Evolutionary conservation across 2,113 vertebrate species (phyloP).

Genomic region (Clupea harengus): DNA sequence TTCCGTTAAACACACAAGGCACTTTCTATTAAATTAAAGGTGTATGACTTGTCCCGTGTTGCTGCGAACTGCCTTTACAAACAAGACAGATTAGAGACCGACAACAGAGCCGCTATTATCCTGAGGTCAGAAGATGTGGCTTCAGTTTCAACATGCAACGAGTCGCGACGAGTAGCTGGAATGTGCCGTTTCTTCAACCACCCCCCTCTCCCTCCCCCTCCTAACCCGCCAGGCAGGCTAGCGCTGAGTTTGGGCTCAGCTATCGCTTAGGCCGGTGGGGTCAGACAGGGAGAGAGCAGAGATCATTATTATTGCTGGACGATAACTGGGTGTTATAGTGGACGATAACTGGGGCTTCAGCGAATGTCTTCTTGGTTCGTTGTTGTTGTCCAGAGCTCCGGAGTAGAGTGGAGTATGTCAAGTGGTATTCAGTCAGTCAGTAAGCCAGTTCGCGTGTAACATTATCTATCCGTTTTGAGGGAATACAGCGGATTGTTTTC

Average conservation of each 20-base stretch:
- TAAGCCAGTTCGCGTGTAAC: too few species aligned
- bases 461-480: too few species aligned
- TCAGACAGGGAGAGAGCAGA: not conserved
- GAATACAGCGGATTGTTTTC: not conserved
- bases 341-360: not conserved
- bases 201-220: too few species aligned
- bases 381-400: not conserved
- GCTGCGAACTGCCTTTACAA: not conserved
- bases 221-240: not conserved
- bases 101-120: not conserved
- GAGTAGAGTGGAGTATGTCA: too few species aligned
- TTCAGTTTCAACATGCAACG: conserved; percentile 7
- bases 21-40: not conserved
- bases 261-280: not conserved
- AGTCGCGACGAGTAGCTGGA: conserved; percentile 45
- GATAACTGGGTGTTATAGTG: not conserved
- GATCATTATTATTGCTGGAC: not conserved
- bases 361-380: not conserved
- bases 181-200: conserved; percentile 26
- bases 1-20: not conserved
- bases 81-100: not conserved
- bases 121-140: not conserved
- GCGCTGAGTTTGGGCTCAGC: not conserved
- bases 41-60: not conserved
- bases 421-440: too few species aligned